Conservation (phyloP, 2,113 vertebrate species). For the Morphnarchus princeps region DNA sequence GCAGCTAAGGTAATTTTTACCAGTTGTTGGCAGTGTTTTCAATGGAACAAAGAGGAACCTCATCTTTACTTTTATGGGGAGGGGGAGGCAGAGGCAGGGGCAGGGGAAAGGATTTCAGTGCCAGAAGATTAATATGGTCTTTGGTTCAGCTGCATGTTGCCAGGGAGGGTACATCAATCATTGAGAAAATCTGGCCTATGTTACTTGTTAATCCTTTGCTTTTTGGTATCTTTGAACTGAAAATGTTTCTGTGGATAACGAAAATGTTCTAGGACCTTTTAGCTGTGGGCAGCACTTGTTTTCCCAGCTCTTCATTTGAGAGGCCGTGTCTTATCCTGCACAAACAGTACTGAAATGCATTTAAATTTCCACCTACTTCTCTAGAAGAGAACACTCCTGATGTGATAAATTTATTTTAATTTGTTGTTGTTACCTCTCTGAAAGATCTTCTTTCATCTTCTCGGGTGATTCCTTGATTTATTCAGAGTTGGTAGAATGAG, state of each 20-base stretch:
- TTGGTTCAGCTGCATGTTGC: neutral
- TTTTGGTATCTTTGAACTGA: neutral
- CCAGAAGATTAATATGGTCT: neutral
- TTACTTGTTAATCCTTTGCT: neutral
- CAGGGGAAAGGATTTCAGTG: neutral
- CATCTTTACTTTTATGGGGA: neutral
- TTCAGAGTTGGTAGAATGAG: neutral
- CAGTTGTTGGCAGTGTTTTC: neutral
- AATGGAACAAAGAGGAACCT: neutral
- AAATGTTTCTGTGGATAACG: neutral
- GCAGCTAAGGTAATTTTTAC: neutral
- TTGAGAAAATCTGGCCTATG: neutral
- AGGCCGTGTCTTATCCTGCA: neutral
- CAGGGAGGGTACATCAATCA: neutral
- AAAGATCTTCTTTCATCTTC: neutral
- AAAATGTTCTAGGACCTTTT: neutral
- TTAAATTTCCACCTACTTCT: neutral
- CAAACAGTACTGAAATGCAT: neutral
- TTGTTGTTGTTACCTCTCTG: neutral
- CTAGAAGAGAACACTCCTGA: neutral
- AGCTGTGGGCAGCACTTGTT: neutral
- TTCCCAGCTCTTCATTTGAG: neutral
- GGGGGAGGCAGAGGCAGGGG: fast-evolving
- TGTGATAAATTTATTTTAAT: neutral
- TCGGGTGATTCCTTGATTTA: neutral